Conservation (phyloP, 2,797 vertebrate genomes). For the Anguilla obscura region DNA sequence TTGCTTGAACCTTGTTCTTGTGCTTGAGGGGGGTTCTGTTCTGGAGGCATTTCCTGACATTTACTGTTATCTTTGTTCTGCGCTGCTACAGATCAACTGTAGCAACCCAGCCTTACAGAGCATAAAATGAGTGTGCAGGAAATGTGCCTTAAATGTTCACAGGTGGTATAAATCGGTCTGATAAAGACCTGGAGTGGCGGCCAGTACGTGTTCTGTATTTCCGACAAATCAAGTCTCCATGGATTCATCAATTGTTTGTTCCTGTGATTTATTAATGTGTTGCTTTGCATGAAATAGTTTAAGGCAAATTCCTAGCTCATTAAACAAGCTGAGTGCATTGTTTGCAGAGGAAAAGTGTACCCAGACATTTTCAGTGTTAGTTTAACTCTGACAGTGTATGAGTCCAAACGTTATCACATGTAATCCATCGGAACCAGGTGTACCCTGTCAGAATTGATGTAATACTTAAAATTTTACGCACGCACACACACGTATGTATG, state of each 20-base stretch:
- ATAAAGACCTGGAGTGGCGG: neutral
- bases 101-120: neutral
- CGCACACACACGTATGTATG: neutral
- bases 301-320: neutral
- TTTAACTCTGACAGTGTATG: neutral
- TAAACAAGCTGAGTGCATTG: neutral
- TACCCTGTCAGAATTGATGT: neutral
- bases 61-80: neutral
- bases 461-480: neutral
- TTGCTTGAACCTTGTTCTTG: neutral
- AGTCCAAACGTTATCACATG: neutral
- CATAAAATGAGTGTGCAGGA: neutral
- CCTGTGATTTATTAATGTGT: neutral
- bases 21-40: neutral
- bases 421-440: neutral
- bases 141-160: conserved; percentile 14
- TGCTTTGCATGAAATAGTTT: neutral
- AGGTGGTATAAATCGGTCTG: neutral
- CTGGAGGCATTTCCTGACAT: neutral
- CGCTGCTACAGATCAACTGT: neutral
- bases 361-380: neutral
- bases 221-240: neutral
- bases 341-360: neutral
- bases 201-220: neutral
- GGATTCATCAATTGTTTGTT: neutral